Conservation (phyloP, 2,797 vertebrate genomes). For the Capromys pilorides region DNA sequence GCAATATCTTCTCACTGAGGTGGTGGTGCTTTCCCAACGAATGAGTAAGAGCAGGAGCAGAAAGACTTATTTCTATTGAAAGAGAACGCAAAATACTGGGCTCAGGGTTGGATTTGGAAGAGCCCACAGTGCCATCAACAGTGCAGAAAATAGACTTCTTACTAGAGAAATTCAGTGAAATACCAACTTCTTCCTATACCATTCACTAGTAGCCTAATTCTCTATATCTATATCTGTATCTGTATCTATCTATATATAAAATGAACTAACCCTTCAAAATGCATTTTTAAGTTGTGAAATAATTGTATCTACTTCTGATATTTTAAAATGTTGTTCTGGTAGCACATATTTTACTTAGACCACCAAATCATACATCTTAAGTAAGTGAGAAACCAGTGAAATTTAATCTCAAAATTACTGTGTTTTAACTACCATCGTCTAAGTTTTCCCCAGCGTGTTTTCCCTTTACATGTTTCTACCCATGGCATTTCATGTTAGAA, state of each 20-base stretch:
- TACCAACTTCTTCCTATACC: neutral
- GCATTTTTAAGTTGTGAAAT: neutral
- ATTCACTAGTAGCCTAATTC: neutral
- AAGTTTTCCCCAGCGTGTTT: neutral
- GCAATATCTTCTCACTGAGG: neutral
- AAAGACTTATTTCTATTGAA: neutral
- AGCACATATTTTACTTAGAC: neutral
- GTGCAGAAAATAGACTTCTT: neutral
- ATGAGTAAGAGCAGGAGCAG: neutral
- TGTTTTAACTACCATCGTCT: constrained; percentile 2
- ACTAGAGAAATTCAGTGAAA: neutral
- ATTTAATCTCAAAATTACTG: constrained; percentile 5
- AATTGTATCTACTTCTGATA: constrained; percentile 1
- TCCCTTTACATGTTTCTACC: constrained; percentile 20
- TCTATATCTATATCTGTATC: neutral
- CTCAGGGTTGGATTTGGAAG: neutral
- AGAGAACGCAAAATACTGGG: neutral
- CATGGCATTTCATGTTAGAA: constrained; percentile 6
- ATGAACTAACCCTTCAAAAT: constrained; percentile 20
- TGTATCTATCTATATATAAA: neutral
- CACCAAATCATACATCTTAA: neutral
- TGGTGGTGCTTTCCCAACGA: neutral
- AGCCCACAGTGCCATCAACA: neutral
- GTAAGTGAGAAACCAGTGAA: constrained; percentile 25
- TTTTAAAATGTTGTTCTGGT: constrained; percentile 42